A percentile compares a stretch with the other conserved stretches of the same genome.
These are phyloP conservation scores for Platichthys flesus DNA, from an alignment of 2,113 vertebrate species.

Conservation along the genomic window DNA sequence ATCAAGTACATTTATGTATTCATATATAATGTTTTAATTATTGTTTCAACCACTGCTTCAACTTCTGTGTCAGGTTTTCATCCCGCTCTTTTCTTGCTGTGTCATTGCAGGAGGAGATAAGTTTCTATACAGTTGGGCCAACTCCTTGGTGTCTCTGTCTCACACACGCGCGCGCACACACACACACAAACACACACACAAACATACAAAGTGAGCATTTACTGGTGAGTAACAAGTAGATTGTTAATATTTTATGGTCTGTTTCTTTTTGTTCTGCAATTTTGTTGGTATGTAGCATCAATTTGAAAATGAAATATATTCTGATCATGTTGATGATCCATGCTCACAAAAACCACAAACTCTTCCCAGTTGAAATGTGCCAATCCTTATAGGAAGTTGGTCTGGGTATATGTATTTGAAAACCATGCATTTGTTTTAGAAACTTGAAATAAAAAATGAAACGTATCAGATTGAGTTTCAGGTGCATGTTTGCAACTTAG, in stretches of 20 bases:
- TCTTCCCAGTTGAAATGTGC: too few species aligned
- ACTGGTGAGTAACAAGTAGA: slow-evolving; percentile 47
- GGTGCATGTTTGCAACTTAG: too few species aligned
- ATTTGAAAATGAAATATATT: background rate
- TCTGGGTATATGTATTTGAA: too few species aligned
- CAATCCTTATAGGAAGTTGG: too few species aligned
- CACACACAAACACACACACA: background rate
- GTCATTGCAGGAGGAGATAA: slow-evolving; percentile 68
- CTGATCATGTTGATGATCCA: too few species aligned
- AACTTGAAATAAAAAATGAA: too few species aligned
- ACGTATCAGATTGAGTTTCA: too few species aligned
- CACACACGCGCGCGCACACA: too few species aligned
- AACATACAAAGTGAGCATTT: background rate
- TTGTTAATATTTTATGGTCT: background rate
- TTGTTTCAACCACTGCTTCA: background rate
- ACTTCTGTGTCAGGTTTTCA: background rate
- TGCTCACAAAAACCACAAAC: too few species aligned
- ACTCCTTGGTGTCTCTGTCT: slow-evolving; percentile 33
- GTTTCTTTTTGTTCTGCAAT: background rate
- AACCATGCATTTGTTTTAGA: too few species aligned
- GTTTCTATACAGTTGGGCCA: slow-evolving; percentile 54
- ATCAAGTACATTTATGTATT: background rate
- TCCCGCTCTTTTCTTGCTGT: slow-evolving; percentile 73
- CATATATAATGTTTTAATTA: background rate
- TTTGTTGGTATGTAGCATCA: background rate